These are phyloP conservation scores for Ceratitis capitata DNA, from an alignment of 1,140 invertebrate species.

Conservation along the genomic window DNA sequence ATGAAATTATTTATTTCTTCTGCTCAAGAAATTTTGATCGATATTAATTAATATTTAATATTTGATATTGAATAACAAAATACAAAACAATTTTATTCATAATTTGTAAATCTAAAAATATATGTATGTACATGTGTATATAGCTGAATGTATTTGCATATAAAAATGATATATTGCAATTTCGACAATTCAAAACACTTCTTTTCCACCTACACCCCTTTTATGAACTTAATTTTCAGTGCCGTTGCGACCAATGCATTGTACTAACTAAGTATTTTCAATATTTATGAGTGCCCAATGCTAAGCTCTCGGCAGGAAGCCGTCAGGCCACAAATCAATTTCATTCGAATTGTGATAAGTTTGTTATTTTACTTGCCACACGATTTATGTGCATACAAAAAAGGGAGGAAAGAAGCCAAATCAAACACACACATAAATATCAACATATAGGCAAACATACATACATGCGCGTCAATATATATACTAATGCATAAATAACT, in stretches of 20 bases:
- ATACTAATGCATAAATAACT: conserved; percentile 30
- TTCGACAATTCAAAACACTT: conserved; percentile 12
- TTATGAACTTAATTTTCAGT: conserved; percentile 39
- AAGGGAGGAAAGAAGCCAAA: neutral
- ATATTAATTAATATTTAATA: no score
- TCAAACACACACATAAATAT: neutral
- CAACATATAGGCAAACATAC: neutral
- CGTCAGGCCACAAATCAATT: conserved; percentile 37
- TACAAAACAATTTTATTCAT: neutral
- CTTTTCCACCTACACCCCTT: neutral
- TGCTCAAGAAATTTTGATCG: no score
- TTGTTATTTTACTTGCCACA: conserved; percentile 28
- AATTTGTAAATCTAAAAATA: neutral
- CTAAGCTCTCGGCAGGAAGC: conserved; percentile 30
- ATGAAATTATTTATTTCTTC: no score
- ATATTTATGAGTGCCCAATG: conserved; percentile 7
- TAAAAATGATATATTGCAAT: neutral
- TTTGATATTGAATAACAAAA: no score
- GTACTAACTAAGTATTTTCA: neutral
- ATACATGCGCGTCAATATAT: neutral
- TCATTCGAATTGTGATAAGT: conserved; percentile 38
- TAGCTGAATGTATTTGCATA: no score
- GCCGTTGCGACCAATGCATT: neutral
- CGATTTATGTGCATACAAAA: conserved; percentile 25
- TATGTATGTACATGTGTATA: neutral